phyloP scores from a whole-genome alignment of 2,797 vertebrate species.

The Helostoma temminkii region DNA sequence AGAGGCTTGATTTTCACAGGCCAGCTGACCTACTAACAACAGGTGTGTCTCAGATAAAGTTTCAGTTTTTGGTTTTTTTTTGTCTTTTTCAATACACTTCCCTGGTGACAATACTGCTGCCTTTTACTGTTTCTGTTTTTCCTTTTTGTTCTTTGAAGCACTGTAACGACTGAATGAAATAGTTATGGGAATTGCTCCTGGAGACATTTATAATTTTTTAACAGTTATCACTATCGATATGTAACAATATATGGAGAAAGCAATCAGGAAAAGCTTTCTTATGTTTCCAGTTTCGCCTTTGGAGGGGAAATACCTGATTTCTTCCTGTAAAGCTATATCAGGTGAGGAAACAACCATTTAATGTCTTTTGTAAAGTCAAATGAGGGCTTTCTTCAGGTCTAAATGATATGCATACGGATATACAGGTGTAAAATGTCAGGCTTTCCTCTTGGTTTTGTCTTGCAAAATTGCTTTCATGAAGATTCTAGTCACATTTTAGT shows the following conservation, averaged over 20 bases:
- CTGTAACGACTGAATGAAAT: conserved; percentile 1
- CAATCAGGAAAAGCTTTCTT: conserved; percentile 68
- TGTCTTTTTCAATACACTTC: conserved; percentile 38
- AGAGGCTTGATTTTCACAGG: conserved; percentile 79
- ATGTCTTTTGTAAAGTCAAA: conserved; percentile 65
- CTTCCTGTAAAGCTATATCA: conserved; percentile 79
- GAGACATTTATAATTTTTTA: too few relatives aligned
- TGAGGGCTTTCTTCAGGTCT: conserved; percentile 51
- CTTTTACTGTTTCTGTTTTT: conserved; percentile 13
- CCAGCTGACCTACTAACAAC: conserved; percentile 79
- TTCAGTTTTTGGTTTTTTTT: conserved; percentile 65
- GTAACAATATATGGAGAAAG: conserved; percentile 68
- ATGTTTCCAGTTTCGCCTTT: conserved; percentile 75
- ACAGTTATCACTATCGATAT: conserved; percentile 42
- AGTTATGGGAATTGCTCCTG: conserved; percentile 27
- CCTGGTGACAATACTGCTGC: conserved; percentile 65
- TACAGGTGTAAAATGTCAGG: too few relatives aligned
- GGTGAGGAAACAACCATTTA: conserved; percentile 74
- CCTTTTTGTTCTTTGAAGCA: conserved; percentile 4
- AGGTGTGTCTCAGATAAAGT: conserved; percentile 86
- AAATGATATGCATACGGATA: not conserved
- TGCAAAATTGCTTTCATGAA: too few relatives aligned
- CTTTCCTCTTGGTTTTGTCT: too few relatives aligned
- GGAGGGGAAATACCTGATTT: conserved; percentile 71
- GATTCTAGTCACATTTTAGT: too few relatives aligned